A percentile compares a stretch with the other conserved stretches of the same genome.
Evolutionary conservation across 92 coral and sea anemone genomes (phyloP).

Genomic region (Galaxea fascicularis): DNA sequence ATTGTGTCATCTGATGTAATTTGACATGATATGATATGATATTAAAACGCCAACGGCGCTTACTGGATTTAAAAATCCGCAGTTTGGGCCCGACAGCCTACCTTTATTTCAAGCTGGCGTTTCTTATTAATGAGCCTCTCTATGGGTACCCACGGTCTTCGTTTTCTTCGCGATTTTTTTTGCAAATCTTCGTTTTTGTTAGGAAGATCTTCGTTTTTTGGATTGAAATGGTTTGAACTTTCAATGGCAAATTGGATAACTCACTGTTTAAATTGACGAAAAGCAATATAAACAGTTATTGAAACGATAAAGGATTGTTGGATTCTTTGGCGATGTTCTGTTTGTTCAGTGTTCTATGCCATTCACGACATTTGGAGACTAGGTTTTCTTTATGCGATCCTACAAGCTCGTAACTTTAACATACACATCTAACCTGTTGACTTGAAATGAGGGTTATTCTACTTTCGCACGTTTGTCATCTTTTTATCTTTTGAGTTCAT

Average conservation of each 20-base stretch:
- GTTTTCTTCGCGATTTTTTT: not conserved
- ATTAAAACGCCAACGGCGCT: too few relatives aligned
- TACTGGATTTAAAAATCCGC: too few relatives aligned
- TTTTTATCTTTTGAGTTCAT: too few relatives aligned
- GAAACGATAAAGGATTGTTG: slow-evolving; percentile 8
- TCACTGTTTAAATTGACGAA: slow-evolving; percentile 1
- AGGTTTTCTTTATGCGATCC: slow-evolving; percentile 15
- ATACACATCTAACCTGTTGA: not conserved
- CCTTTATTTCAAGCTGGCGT: not conserved
- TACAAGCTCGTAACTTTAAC: slow-evolving; percentile 2
- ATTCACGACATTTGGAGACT: slow-evolving; percentile 1
- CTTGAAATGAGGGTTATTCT: not conserved
- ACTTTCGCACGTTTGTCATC: not conserved
- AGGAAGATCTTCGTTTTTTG: slow-evolving; percentile 9
- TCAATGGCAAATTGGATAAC: not conserved
- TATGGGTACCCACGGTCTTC: not conserved
- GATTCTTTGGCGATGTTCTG: slow-evolving; percentile 19
- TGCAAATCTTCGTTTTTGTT: not conserved
- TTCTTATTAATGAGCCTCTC: slow-evolving; percentile 1
- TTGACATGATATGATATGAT: too few relatives aligned
- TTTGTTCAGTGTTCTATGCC: slow-evolving; percentile 7
- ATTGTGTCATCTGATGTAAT: too few relatives aligned
- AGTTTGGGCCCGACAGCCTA: too few relatives aligned
- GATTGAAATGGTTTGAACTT: not conserved
- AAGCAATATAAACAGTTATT: slow-evolving; percentile 15